A percentile compares a stretch with the other conserved stretches of the same genome.
Conservation (phyloP, 2,113 vertebrate species). For the Istiophorus platypterus region DNA sequence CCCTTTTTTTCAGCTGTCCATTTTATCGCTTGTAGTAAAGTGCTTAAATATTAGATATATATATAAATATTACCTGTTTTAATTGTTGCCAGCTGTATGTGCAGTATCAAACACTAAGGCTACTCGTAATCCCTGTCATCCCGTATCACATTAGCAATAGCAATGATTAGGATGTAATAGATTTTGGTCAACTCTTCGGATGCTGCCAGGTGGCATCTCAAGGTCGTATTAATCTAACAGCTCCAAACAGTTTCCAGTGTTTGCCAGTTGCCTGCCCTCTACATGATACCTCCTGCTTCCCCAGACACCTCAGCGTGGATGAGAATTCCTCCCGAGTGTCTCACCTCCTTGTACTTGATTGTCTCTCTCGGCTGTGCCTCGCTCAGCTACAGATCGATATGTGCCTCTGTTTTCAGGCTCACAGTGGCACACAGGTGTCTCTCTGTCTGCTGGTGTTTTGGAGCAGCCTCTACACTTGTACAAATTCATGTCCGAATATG, state of each 20-base stretch:
- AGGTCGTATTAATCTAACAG: slow-evolving; percentile 31
- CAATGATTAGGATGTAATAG: slow-evolving; percentile 11
- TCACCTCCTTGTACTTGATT: slow-evolving; percentile 31
- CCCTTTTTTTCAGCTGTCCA: background rate
- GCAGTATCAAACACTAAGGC: background rate
- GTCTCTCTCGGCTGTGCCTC: slow-evolving; percentile 14
- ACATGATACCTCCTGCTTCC: slow-evolving; percentile 18
- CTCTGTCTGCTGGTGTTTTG: background rate
- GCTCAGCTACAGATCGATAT: slow-evolving; percentile 42
- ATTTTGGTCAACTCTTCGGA: background rate
- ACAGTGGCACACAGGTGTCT: slow-evolving; percentile 6
- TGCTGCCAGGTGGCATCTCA: slow-evolving; percentile 27
- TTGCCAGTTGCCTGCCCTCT: slow-evolving; percentile 33
- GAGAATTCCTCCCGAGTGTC: slow-evolving; percentile 5
- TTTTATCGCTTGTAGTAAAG: background rate
- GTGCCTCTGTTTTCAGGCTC: slow-evolving; percentile 24
- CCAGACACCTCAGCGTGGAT: slow-evolving; percentile 12
- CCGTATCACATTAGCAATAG: background rate
- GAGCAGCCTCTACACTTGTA: slow-evolving; percentile 17
- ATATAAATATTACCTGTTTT: no score
- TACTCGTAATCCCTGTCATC: background rate
- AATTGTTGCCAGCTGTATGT: background rate
- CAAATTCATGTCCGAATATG: slow-evolving; percentile 25
- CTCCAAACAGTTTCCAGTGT: slow-evolving; percentile 23
- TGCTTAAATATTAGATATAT: background rate